Conservation (phyloP, 2,888 invertebrate genomes). For the Idaea dimidiata region DNA sequence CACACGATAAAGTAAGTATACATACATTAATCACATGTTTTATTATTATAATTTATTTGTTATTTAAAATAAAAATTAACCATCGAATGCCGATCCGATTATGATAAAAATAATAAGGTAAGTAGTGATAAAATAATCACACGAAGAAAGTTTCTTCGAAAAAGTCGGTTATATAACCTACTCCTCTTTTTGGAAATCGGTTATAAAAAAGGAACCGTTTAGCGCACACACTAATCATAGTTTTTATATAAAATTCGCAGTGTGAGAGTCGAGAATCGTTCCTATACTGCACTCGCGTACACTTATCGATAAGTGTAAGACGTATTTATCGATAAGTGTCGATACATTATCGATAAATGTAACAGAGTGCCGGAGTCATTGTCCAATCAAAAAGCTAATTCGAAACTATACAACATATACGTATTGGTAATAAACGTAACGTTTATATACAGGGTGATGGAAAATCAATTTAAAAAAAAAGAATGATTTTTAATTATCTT, state of each 20-base stretch:
- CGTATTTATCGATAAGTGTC: constrained; percentile 21
- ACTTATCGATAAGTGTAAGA: constrained; percentile 33
- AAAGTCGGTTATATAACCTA: background rate
- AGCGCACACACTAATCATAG: constrained; percentile 66
- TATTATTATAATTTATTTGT: constrained; percentile 11
- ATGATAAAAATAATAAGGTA: constrained; percentile 12
- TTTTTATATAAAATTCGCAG: constrained; percentile 71
- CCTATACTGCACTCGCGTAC: constrained; percentile 43
- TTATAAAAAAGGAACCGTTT: constrained; percentile 25
- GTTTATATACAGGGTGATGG: no score
- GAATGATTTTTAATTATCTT: no score
- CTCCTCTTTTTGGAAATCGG: background rate
- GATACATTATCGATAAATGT: constrained; percentile 4
- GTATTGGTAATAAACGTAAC: background rate
- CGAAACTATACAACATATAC: background rate
- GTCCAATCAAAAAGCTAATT: background rate
- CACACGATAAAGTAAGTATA: constrained; percentile 32
- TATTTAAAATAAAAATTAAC: constrained; percentile 41
- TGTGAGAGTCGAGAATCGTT: constrained; percentile 48
- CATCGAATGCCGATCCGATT: constrained; percentile 34
- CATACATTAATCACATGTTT: constrained; percentile 22
- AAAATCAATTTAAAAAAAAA: no score
- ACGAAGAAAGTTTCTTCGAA: background rate
- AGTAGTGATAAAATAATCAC: background rate
- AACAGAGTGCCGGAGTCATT: background rate